Evolutionary conservation across 1,140 invertebrate genomes (phyloP).

Genomic region (Homalodisca vitripennis): DNA sequence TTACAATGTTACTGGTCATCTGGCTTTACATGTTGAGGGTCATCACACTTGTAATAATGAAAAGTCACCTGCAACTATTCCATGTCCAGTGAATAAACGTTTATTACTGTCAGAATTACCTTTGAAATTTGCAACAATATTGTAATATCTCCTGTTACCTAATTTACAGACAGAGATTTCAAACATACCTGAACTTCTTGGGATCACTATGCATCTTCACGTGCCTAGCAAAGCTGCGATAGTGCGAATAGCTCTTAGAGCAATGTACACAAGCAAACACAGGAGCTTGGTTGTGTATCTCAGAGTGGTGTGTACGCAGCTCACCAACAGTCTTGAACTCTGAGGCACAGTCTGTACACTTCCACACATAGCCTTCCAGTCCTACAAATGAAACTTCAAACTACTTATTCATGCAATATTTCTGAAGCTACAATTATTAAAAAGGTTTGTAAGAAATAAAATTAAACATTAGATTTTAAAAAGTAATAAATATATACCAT

Average conservation of each 20-base stretch:
- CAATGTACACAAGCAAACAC: slow-evolving; percentile 59
- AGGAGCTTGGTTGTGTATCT: slow-evolving; percentile 53
- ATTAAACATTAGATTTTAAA: neutral
- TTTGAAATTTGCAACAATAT: no score
- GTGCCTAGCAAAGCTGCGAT: slow-evolving; percentile 57
- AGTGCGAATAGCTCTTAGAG: slow-evolving; percentile 58
- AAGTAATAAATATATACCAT: neutral
- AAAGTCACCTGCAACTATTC: no score
- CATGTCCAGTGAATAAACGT: no score
- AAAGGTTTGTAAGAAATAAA: neutral
- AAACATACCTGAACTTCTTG: slow-evolving; percentile 55
- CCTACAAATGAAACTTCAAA: slow-evolving; percentile 39
- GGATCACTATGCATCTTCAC: slow-evolving; percentile 55
- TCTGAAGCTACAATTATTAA: neutral
- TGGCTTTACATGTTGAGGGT: no score
- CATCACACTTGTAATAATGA: no score
- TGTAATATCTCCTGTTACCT: no score
- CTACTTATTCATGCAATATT: neutral
- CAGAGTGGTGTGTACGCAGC: slow-evolving; percentile 54
- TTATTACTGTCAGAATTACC: no score
- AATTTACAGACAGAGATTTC: no score
- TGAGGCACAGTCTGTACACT: slow-evolving; percentile 56
- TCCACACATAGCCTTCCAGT: slow-evolving; percentile 56
- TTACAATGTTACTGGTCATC: no score
- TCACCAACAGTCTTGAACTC: slow-evolving; percentile 52